Base-by-base conservation (phyloP, 2,888 invertebrate species). In the Caenorhabditis virilis region DNA sequence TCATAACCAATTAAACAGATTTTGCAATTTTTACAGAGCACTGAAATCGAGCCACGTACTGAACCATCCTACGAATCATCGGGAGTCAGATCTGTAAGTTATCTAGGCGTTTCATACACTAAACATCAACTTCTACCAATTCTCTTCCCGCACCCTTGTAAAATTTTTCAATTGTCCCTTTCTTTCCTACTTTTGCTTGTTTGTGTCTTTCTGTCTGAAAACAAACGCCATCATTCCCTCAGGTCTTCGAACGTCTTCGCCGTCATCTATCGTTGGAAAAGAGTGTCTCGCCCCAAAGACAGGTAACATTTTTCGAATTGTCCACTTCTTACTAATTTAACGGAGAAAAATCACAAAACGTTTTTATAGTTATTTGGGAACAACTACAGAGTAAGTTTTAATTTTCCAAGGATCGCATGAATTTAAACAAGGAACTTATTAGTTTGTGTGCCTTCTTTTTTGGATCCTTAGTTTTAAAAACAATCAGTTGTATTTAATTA, bases 201-300 rank as follows among this genome's bases (percentile, higher is more conserved):
- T 9, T 30, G 30, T 9, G 13, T 25, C 26, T 39, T 43, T 26
- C 51, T 27, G 50, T 56, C 51, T 57, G 27, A 50, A 6, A 6
- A 30, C 30, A 15, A 39, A 39, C 20, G 4, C 20, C 15, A 33
- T 15, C 18, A 36, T 55, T 64, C 52, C 51, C 52, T 48, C 59
- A 64, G 59, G 69, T 75, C 25, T 64, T 75, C 69, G 75, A 75
- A 52, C 71, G 75, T 54, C 66, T 75, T 33, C 66, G 70, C 42
- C 72, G 79, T 51, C 79, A 78, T 58, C 55, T 78, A 26, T 78
- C 78, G 13, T 60, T 77, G 41, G 80, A 80, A 59, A 78, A 79
- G 55, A 75, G 72, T 47, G 70, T 65, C 16, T 72, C 72, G 45
- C 74, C 71, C 22, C 71, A 57, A 53, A 55, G 60, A 60, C 65